phyloP scores from a whole-genome alignment of 1,140 invertebrate genomes.

The Bombyx mandarina region DNA sequence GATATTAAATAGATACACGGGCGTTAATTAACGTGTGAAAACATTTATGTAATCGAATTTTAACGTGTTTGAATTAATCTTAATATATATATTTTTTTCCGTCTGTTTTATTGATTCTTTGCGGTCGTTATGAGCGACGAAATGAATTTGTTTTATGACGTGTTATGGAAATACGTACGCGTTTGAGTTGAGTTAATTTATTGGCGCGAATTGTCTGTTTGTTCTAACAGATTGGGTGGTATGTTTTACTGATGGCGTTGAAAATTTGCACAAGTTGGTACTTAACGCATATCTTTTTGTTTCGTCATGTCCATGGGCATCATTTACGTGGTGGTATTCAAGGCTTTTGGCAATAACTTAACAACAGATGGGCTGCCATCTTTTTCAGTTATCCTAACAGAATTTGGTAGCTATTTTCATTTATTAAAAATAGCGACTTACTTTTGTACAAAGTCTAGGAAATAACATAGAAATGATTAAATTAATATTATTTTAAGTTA shows the following conservation, averaged over 20 bases:
- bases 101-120: not conserved
- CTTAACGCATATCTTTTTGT: too few species aligned
- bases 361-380: too few species aligned
- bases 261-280: too few species aligned
- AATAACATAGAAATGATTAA: not conserved
- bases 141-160: too few species aligned
- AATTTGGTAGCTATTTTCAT: not conserved
- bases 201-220: too few species aligned
- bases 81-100: not conserved
- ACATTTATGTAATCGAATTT: not conserved
- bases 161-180: too few species aligned
- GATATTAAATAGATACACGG: slow-evolving; percentile 9
- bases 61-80: not conserved
- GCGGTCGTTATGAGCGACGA: not conserved
- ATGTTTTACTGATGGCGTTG: too few species aligned
- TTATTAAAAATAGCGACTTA: not conserved
- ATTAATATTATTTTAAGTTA: not conserved
- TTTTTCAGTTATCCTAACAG: not conserved
- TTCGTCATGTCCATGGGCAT: too few species aligned
- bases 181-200: too few species aligned
- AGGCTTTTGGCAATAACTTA: too few species aligned
- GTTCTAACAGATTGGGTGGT: too few species aligned
- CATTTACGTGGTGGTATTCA: too few species aligned
- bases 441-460: not conserved
- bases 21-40: slow-evolving; percentile 15